These are phyloP conservation scores for Oryzias melastigma DNA, from an alignment of 2,113 vertebrate species.

Conservation along the genomic window DNA sequence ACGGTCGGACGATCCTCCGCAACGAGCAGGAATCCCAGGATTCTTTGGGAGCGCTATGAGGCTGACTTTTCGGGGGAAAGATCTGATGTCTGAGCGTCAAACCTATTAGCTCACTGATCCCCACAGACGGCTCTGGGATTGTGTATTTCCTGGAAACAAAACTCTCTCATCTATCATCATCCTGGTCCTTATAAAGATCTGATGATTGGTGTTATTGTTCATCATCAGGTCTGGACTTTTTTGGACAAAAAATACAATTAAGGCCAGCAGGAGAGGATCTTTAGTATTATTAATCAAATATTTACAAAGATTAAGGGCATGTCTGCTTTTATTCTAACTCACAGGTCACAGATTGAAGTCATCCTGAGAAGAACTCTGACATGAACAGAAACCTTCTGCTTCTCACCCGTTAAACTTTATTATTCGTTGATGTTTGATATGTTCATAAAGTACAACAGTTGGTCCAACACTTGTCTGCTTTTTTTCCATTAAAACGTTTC, in stretches of 20 bases:
- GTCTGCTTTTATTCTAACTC: neutral
- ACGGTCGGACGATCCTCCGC: slow-evolving; percentile 70
- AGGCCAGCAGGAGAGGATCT: neutral
- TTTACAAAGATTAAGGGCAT: slow-evolving; percentile 3
- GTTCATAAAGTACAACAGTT: too few relatives aligned
- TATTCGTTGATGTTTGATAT: too few relatives aligned
- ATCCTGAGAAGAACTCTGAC: too few relatives aligned
- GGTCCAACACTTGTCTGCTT: neutral
- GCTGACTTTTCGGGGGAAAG: neutral
- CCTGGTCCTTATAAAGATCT: too few relatives aligned
- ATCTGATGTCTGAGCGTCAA: neutral
- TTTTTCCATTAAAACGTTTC: neutral
- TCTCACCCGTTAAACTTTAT: too few relatives aligned
- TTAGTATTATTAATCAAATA: neutral
- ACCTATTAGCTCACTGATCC: too few relatives aligned
- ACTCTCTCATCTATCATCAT: too few relatives aligned
- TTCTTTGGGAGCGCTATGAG: slow-evolving; percentile 65
- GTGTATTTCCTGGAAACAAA: too few relatives aligned
- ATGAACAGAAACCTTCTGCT: neutral
- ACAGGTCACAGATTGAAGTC: neutral
- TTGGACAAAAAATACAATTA: too few relatives aligned
- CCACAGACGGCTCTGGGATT: too few relatives aligned
- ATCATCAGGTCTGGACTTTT: too few relatives aligned
- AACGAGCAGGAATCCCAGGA: slow-evolving; percentile 78
- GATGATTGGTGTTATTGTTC: too few relatives aligned